Base-by-base conservation (phyloP, 1,140 invertebrate genomes). In the Drosophila takahashii region DNA sequence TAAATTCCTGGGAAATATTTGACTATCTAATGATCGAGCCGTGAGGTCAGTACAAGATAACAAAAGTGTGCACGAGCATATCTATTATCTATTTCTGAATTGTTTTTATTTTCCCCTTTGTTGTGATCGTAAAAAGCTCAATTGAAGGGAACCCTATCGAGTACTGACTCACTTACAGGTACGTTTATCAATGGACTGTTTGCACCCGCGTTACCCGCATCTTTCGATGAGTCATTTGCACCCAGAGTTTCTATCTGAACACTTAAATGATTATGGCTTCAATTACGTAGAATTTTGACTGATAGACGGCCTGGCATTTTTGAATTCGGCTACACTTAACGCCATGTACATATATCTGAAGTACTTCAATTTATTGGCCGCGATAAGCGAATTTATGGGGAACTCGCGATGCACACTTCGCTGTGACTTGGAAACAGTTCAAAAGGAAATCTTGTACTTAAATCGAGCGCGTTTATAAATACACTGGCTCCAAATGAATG, bases 401-500 rank as follows among this genome's bases (percentile, higher is more conserved):
- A 15, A 8, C 26, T 48, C 13, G 18, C 32, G 42, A 42, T 56
- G 39, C 48, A 41, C 8, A 9, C 10, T 15, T 16, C 10, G 22
- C 22, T 22, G 1, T 22, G 10, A 45, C 15, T 41, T 57, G 15
- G 15, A 27, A 44, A 41, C 48, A 29, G 16, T 45, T 56, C 47
- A 27, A 45, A 29, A 34, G 13, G 4, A 66, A 48, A 27, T 39
- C 34, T 39, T 15, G 16, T 45, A 29, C 26, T 61, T 61, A 48
- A 65, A 26, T 41, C 58, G 10, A 26, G 3, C 29, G 1, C 51
- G 18, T 64, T 57, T 56, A 75, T 65, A 75, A 57, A 75, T 75
- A 75, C 29, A 27, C 37, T 5, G 75, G 16, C 69, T 72, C 67
- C 69, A 76, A 48, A 50, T 77, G 41, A 71, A 80, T 72, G 72